Conservation (phyloP, 30 jellyfish, hydroid and myxozoan genomes). For the Cassiopea xamachana region DNA sequence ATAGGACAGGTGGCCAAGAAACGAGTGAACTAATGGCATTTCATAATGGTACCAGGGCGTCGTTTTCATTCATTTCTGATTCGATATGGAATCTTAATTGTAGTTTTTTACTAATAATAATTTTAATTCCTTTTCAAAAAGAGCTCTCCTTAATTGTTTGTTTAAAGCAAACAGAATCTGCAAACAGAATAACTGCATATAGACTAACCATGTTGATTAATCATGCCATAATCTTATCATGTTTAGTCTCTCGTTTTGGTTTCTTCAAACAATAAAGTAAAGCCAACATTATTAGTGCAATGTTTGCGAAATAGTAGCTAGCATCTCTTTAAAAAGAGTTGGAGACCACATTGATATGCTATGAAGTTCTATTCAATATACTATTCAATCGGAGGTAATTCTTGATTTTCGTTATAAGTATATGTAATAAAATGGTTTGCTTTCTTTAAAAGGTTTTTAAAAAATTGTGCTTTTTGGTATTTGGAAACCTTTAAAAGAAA, state of each 20-base stretch:
- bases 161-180: slow-evolving; percentile 25
- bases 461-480: too few species aligned
- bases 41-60: slow-evolving; percentile 9
- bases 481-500: too few species aligned
- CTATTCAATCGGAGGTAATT: too few species aligned
- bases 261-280: not conserved
- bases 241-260: slow-evolving; percentile 23
- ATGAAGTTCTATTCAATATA: too few species aligned
- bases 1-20: not conserved
- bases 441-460: too few species aligned
- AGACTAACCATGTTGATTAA: slow-evolving; percentile 10
- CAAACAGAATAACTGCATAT: not conserved
- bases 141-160: not conserved
- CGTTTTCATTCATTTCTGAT: not conserved
- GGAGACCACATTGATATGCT: not conserved
- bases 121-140: slow-evolving; percentile 1
- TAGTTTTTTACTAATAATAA: not conserved
- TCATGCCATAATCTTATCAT: slow-evolving; percentile 33
- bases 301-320: not conserved
- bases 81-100: not conserved
- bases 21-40: not conserved
- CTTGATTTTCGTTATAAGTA: too few species aligned
- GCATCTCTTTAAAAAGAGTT: not conserved
- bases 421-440: too few species aligned
- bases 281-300: not conserved